A percentile compares a stretch with the other conserved stretches of the same genome.
Conservation (phyloP, 1,140 invertebrate species). For the Gryon sp. region DNA sequence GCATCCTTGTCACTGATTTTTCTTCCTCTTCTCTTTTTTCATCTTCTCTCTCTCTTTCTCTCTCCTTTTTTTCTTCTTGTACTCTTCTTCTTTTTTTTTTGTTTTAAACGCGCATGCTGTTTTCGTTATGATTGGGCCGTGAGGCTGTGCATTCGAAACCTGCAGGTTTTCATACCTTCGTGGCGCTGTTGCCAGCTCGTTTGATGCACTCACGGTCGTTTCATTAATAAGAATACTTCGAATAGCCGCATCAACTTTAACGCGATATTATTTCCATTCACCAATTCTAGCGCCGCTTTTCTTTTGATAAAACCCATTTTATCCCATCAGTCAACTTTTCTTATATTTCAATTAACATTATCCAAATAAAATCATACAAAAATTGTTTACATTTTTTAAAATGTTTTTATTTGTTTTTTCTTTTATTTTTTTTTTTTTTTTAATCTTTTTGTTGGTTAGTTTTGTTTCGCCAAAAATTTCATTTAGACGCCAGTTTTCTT, state of each 20-base stretch:
- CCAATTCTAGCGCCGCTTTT: conserved; percentile 45
- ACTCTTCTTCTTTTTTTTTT: conserved; percentile 1
- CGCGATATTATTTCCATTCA: conserved; percentile 61
- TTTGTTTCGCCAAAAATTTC: neutral
- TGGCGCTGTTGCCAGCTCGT: conserved; percentile 49
- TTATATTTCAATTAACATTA: no score
- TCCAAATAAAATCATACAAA: no score
- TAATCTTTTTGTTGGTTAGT: no score
- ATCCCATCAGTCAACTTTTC: no score
- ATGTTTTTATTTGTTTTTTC: conserved; percentile 9
- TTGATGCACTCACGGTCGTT: conserved; percentile 44
- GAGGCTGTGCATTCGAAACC: conserved; percentile 60
- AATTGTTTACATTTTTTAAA: no score
- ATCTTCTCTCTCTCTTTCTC: neutral
- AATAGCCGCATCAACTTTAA: conserved; percentile 62
- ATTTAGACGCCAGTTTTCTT: conserved; percentile 13
- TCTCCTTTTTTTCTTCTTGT: neutral
- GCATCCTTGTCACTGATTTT: conserved; percentile 57
- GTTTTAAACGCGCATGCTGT: conserved; percentile 51
- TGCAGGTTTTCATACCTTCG: conserved; percentile 58
- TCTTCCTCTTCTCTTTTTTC: neutral
- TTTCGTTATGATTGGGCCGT: conserved; percentile 64
- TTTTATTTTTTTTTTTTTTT: neutral
- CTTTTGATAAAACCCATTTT: conserved; percentile 44
- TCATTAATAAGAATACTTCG: conserved; percentile 63